phyloP scores from a whole-genome alignment of 2,113 vertebrate genomes.

The Tor tambroides region DNA sequence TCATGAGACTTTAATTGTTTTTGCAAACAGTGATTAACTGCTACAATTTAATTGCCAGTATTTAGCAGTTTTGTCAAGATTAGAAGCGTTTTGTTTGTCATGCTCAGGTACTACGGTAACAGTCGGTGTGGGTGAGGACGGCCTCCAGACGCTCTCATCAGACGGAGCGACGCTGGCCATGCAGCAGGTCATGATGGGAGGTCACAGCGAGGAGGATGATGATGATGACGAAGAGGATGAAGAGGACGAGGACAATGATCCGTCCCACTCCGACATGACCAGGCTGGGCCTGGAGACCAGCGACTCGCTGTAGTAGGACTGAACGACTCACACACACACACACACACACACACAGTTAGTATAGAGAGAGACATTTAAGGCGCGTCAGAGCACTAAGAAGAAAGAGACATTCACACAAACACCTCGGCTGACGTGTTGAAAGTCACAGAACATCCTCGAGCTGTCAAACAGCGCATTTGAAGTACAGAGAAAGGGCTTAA shows the following conservation, averaged over 20 bases:
- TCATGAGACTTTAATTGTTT: not conserved
- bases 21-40: not conserved
- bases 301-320: slow-evolving; percentile 82
- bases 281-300: slow-evolving; percentile 86
- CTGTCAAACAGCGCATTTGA: slow-evolving; percentile 55
- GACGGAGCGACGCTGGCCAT: slow-evolving; percentile 87
- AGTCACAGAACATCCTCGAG: slow-evolving; percentile 27
- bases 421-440: slow-evolving; percentile 38
- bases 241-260: slow-evolving; percentile 74
- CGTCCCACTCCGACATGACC: slow-evolving; percentile 78
- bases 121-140: slow-evolving; percentile 85
- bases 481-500: slow-evolving; percentile 51
- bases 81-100: not conserved
- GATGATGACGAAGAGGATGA: slow-evolving; percentile 83
- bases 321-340: slow-evolving; percentile 22
- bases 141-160: slow-evolving; percentile 85
- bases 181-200: slow-evolving; percentile 90
- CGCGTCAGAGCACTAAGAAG: slow-evolving; percentile 16
- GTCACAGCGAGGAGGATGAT: slow-evolving; percentile 79
- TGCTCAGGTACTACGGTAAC: slow-evolving; percentile 82
- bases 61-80: not conserved
- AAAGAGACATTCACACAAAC: slow-evolving; percentile 23
- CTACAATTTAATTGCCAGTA: not conserved
- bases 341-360: not conserved
- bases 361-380: slow-evolving; percentile 32